Evolutionary conservation across 2,797 vertebrate genomes (phyloP).

Genomic region (Euphonia xanthogaster): DNA sequence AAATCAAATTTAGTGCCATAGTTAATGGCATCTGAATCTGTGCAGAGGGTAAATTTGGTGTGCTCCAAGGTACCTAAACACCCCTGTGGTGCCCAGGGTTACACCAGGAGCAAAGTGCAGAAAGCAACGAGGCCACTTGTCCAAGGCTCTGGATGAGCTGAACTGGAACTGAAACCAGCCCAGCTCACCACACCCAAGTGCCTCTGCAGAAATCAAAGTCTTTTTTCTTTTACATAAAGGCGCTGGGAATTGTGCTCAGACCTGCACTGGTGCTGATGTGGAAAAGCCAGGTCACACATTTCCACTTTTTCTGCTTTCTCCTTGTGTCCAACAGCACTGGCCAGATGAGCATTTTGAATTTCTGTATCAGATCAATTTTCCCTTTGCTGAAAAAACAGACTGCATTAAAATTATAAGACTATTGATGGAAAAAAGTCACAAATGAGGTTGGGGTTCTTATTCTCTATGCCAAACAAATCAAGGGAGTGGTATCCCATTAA

Average conservation of each 20-base stretch:
- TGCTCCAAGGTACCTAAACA: neutral
- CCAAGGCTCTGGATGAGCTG: neutral
- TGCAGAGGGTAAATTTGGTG: neutral
- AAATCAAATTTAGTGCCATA: neutral
- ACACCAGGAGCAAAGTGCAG: neutral
- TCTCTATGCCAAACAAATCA: neutral
- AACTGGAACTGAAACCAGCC: neutral
- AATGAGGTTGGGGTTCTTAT: neutral
- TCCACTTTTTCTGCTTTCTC: neutral
- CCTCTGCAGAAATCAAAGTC: neutral
- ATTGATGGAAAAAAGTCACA: neutral
- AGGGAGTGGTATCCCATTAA: neutral
- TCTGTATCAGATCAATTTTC: neutral
- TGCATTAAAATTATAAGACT: neutral
- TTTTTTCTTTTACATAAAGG: neutral
- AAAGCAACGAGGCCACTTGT: neutral
- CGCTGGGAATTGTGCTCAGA: neutral
- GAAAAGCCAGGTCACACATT: neutral
- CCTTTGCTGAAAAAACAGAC: neutral
- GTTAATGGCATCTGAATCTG: neutral
- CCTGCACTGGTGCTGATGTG: neutral
- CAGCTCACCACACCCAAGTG: neutral
- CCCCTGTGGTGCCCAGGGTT: rapidly evolving
- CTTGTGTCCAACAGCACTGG: neutral
- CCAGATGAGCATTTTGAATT: neutral